Percentiles rank a stretch among this genome's conserved stretches.
Evolutionary conservation across 2,888 invertebrate genomes (phyloP).

Genomic region (Eupeodes luniger): DNA sequence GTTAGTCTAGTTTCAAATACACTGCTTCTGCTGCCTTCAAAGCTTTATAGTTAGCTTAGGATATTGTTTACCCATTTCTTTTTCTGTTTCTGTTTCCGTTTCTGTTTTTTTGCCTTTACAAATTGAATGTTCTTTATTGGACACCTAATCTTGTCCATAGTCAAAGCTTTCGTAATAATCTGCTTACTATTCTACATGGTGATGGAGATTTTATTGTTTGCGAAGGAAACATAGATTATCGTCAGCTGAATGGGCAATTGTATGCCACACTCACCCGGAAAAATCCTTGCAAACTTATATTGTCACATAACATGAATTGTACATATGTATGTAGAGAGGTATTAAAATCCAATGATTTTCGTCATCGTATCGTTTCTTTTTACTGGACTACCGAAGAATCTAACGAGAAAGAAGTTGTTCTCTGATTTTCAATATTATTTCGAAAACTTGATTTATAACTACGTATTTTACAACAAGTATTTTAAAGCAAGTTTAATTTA

Average conservation of each 20-base stretch:
- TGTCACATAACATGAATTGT: constrained; percentile 11
- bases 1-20: constrained; percentile 46
- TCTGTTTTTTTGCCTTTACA: constrained; percentile 47
- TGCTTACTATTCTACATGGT: constrained; percentile 57
- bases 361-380: background rate
- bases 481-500: no score
- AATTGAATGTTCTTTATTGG: constrained; percentile 73
- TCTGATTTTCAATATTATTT: background rate
- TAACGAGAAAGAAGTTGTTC: background rate
- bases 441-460: background rate
- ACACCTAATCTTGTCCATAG: constrained; percentile 60
- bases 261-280: constrained; percentile 41
- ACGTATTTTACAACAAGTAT: no score
- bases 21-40: constrained; percentile 1
- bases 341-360: constrained; percentile 44
- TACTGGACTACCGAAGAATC: background rate
- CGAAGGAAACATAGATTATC: constrained; percentile 61
- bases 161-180: constrained; percentile 61
- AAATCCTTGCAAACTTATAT: constrained; percentile 59
- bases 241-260: constrained; percentile 58
- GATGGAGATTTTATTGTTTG: constrained; percentile 68
- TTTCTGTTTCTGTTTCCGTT: constrained; percentile 4
- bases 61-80: constrained; percentile 60
- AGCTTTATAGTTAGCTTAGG: constrained; percentile 30
- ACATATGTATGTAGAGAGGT: constrained; percentile 21